Evolutionary conservation across 2,113 vertebrate species (phyloP).

Genomic region (Shinisaurus crocodilurus): DNA sequence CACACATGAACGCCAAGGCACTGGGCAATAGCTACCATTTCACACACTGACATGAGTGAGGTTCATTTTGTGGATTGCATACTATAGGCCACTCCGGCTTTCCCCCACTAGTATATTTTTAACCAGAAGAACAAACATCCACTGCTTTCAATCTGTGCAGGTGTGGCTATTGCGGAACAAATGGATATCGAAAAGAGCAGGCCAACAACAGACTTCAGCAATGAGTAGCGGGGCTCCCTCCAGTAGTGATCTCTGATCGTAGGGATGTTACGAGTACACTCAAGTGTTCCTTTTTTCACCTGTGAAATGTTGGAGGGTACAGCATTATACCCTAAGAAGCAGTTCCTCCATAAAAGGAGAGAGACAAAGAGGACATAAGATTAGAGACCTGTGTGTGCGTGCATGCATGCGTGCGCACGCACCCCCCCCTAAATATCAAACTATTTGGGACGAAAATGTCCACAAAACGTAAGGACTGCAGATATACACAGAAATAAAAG

Average conservation of each 20-base stretch:
- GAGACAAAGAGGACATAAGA: background rate
- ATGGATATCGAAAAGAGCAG: background rate
- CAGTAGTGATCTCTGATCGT: background rate
- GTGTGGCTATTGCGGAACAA: background rate
- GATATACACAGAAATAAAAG: constrained; percentile 2
- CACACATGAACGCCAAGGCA: background rate
- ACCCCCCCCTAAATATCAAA: background rate
- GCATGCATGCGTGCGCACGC: accelerated
- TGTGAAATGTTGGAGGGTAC: background rate
- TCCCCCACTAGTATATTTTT: background rate
- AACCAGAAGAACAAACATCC: background rate
- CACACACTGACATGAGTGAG: background rate
- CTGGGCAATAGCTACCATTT: background rate
- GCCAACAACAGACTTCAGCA: background rate
- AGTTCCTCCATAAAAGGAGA: background rate
- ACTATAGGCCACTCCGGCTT: too few species aligned
- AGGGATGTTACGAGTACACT: background rate
- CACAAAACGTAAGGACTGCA: constrained; percentile 32
- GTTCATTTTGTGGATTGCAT: background rate
- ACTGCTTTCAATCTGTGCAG: background rate
- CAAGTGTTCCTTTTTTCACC: background rate
- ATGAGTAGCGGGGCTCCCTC: background rate
- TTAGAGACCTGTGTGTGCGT: background rate
- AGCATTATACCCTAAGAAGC: background rate
- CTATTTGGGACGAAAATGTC: constrained; percentile 35